Evolutionary conservation across 1,140 invertebrate species (phyloP).

Genomic region (Solenopsis invicta): DNA sequence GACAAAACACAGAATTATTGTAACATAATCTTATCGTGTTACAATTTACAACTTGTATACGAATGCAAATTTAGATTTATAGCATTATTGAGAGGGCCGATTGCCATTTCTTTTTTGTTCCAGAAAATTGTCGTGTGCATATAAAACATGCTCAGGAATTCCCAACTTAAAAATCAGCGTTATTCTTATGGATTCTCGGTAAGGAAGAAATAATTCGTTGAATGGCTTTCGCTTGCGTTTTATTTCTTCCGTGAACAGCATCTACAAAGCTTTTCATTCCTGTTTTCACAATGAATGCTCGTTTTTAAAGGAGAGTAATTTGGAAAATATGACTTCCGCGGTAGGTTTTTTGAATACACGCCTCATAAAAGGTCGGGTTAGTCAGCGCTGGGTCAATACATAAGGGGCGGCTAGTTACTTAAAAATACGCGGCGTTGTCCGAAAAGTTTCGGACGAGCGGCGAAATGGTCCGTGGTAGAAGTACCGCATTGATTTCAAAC

Average conservation of each 20-base stretch:
- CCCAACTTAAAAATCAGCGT: neutral
- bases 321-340: constrained; percentile 59
- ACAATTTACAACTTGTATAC: constrained; percentile 1
- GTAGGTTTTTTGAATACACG: constrained; percentile 54
- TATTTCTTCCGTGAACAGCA: constrained; percentile 29
- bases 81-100: neutral
- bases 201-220: constrained; percentile 50
- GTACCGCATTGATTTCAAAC: constrained; percentile 50
- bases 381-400: constrained; percentile 59
- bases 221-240: constrained; percentile 34
- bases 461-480: constrained; percentile 58
- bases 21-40: neutral
- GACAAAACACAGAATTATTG: neutral
- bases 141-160: neutral
- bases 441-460: constrained; percentile 65
- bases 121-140: neutral
- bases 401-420: constrained; percentile 66
- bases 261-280: constrained; percentile 44
- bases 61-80: neutral
- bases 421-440: constrained; percentile 54
- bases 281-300: constrained; percentile 24
- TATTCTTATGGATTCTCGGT: neutral
- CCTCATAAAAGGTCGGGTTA: constrained; percentile 35
- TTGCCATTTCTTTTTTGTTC: neutral
- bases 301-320: constrained; percentile 67